These are phyloP conservation scores for Cydia amplana DNA, from an alignment of 1,140 invertebrate species.

Conservation along the genomic window DNA sequence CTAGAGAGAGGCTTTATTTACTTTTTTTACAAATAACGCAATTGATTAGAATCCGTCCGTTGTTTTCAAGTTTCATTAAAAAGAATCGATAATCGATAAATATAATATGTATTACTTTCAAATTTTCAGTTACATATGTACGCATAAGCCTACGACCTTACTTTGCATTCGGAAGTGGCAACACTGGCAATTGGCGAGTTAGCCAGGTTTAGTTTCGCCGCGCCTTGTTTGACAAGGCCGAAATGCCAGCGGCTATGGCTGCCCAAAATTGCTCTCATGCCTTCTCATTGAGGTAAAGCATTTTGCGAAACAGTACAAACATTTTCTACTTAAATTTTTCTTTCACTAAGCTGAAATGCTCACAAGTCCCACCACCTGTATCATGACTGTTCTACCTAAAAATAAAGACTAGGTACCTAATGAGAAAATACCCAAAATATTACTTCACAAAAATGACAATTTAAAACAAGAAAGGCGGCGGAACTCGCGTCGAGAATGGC, in stretches of 20 bases:
- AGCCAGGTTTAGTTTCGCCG: constrained; percentile 40
- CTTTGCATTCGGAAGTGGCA: constrained; percentile 56
- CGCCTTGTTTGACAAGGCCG: constrained; percentile 46
- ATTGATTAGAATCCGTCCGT: too few species aligned
- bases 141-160: constrained; percentile 40
- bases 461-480: not conserved
- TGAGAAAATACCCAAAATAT: constrained; percentile 5
- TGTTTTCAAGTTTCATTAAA: too few species aligned
- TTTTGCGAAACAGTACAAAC: not conserved
- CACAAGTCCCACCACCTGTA: not conserved
- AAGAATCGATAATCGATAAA: not conserved
- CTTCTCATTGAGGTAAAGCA: not conserved
- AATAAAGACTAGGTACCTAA: not conserved
- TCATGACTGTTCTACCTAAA: not conserved
- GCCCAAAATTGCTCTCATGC: constrained; percentile 9
- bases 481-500: constrained; percentile 4
- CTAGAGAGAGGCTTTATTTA: too few species aligned
- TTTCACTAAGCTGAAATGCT: not conserved
- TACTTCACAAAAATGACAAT: constrained; percentile 1
- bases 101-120: not conserved
- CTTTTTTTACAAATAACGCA: too few species aligned
- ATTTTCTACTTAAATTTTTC: not conserved
- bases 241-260: constrained; percentile 21
- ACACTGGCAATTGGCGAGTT: constrained; percentile 56
- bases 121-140: constrained; percentile 20